These are phyloP conservation scores for Xanthorhoe designata DNA, from an alignment of 2,888 invertebrate species.

Conservation along the genomic window DNA sequence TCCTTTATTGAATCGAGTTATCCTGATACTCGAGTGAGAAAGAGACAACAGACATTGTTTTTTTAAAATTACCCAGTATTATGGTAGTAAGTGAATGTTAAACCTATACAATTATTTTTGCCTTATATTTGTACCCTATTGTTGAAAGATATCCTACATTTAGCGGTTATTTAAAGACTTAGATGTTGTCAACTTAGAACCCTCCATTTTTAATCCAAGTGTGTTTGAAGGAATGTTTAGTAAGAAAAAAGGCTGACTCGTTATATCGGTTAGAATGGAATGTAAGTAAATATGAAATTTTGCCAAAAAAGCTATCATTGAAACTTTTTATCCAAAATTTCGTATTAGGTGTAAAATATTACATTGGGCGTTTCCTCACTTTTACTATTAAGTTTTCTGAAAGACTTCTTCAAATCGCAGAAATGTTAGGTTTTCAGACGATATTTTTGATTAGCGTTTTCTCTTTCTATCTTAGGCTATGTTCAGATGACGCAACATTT, in stretches of 20 bases:
- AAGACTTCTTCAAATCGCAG: too few relatives aligned
- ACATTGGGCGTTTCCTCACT: not conserved
- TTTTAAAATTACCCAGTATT: not conserved
- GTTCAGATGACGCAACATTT: too few relatives aligned
- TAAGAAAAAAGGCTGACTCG: slow-evolving; percentile 32
- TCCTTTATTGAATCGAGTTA: too few relatives aligned
- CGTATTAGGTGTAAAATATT: not conserved
- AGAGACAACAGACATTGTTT: not conserved
- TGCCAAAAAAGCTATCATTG: not conserved
- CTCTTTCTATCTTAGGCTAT: too few relatives aligned
- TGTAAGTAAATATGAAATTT: slow-evolving; percentile 6
- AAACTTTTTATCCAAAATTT: slow-evolving; percentile 14
- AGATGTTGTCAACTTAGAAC: slow-evolving; percentile 27
- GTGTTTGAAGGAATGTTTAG: slow-evolving; percentile 23
- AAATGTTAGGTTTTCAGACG: too few relatives aligned
- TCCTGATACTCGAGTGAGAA: not conserved
- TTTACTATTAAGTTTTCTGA: not conserved
- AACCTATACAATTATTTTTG: slow-evolving; percentile 46
- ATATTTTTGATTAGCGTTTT: too few relatives aligned
- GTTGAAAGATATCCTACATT: slow-evolving; percentile 34
- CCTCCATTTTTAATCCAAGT: slow-evolving; percentile 31
- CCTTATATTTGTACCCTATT: slow-evolving; percentile 42
- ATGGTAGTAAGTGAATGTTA: slow-evolving; percentile 20
- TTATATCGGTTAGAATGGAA: slow-evolving; percentile 18
- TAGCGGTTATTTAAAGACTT: slow-evolving; percentile 38